Evolutionary conservation across 1,140 invertebrate genomes (phyloP), one percentile per base, ranked within the genome.

Genomic region (Ceratoteleas bidentatus): DNA sequence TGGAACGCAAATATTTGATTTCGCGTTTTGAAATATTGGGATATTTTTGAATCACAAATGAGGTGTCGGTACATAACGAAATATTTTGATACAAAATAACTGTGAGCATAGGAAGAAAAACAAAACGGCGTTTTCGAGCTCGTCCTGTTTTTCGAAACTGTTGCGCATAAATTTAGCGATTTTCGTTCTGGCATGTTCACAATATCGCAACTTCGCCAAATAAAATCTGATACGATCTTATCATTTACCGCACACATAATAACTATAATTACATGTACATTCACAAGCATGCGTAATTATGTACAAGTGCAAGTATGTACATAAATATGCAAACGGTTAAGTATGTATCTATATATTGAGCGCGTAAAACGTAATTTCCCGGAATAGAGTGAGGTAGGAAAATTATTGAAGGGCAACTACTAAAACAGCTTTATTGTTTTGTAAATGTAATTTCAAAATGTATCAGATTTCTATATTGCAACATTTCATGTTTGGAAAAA

Each of bases 281-380:
- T 49, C 43, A 61, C 43, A 49, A 16, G 11, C 40, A 61, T n/a
- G 10, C 40, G 43, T 49, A 61, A 61, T 61, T 45, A 45, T 49
- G 58, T 61, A 13, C 16, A 15, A 40, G 45, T 61, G 58, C 43
- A 49, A 49, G 43, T 61, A 49, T 61, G 40, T 49, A 34, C 24
- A 61, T 61, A 49, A 61, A 61, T 61, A 61, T 61, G 58, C 58
- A 61, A 49, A 49, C 58, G 40, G 58, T 61, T 47, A 43, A 47
- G 58, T 49, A 13, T 49, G 43, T 61, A 32, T 43, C 38, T 32
- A 43, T 43, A 16, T 34, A 57, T 24, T 54, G 6, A 40, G 34
- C 13, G 54, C 10, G 36, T 33, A 57, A 40, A 40, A 40, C 13
- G 4, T 57, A 57, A 57, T 57, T 57, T 57, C 36, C 32, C 32